Conservation (phyloP, 1,140 invertebrate species). For the Ips typographus region DNA sequence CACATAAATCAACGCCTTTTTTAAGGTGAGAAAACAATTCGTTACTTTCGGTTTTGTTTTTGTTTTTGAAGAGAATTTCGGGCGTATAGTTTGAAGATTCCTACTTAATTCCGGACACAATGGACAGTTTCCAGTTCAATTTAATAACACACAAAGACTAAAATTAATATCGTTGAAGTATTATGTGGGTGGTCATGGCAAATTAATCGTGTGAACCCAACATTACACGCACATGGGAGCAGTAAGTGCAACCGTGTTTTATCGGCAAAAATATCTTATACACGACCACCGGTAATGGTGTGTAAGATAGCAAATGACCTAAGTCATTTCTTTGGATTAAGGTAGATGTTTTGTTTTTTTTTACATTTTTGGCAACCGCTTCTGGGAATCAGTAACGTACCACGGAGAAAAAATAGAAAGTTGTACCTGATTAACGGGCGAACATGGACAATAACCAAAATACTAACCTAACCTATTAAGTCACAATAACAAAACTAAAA, state of each 20-base stretch:
- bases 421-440: no score
- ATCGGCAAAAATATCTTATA: constrained; percentile 23
- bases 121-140: neutral
- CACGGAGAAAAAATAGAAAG: no score
- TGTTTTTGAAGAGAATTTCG: no score
- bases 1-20: constrained; percentile 40
- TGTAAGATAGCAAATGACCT: constrained; percentile 11
- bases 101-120: no score
- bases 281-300: constrained; percentile 19
- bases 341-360: neutral
- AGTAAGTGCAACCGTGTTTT: constrained; percentile 22
- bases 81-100: no score
- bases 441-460: no score
- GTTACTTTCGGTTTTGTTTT: neutral
- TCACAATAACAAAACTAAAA: no score
- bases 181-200: constrained; percentile 15
- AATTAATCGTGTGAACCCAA: constrained; percentile 19
- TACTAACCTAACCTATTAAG: no score
- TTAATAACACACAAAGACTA: constrained; percentile 1
- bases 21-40: constrained; percentile 36
- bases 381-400: no score
- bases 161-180: constrained; percentile 20
- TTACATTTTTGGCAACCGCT: neutral
- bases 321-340: constrained; percentile 10
- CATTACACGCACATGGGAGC: constrained; percentile 13